Percentiles rank a stretch among this genome's conserved stretches.
phyloP scores from a whole-genome alignment of 2,797 vertebrate genomes.

The Staurois parvus region DNA sequence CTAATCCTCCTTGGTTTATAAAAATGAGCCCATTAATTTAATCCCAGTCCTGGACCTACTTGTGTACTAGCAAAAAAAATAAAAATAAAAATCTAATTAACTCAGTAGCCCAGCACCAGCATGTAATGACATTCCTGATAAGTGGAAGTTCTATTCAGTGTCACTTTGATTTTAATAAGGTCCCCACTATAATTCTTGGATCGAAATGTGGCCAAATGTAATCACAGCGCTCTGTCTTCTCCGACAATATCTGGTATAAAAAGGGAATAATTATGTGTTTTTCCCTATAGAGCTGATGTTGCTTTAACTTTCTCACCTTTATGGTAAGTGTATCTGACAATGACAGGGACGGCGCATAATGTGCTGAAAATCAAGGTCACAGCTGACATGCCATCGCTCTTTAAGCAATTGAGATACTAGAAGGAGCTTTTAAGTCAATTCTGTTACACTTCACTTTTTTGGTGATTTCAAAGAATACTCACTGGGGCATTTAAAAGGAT shows the following conservation, averaged over 20 bases:
- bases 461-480: too few relatives aligned
- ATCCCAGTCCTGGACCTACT: too few relatives aligned
- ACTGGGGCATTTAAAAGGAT: too few relatives aligned
- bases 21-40: too few relatives aligned
- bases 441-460: background rate
- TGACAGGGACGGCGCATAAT: conserved; percentile 32
- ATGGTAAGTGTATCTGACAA: conserved; percentile 60
- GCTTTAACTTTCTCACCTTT: conserved; percentile 53
- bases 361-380: conserved; percentile 50
- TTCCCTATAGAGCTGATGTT: conserved; percentile 57
- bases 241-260: conserved; percentile 38
- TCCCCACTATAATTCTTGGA: conserved; percentile 14
- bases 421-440: conserved; percentile 13
- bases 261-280: conserved; percentile 58
- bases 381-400: conserved; percentile 34
- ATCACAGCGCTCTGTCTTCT: conserved; percentile 4
- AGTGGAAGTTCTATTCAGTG: background rate
- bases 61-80: too few relatives aligned
- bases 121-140: background rate
- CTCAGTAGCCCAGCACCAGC: background rate
- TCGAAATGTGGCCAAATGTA: conserved; percentile 22
- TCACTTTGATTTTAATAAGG: conserved; percentile 33
- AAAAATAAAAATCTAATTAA: background rate
- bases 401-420: conserved; percentile 32
- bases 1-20: too few relatives aligned